Percentiles rank a stretch among this genome's conserved stretches.
These are phyloP conservation scores for Dipodomys stephensi DNA, from an alignment of 2,113 vertebrate genomes.

Conservation along the genomic window DNA sequence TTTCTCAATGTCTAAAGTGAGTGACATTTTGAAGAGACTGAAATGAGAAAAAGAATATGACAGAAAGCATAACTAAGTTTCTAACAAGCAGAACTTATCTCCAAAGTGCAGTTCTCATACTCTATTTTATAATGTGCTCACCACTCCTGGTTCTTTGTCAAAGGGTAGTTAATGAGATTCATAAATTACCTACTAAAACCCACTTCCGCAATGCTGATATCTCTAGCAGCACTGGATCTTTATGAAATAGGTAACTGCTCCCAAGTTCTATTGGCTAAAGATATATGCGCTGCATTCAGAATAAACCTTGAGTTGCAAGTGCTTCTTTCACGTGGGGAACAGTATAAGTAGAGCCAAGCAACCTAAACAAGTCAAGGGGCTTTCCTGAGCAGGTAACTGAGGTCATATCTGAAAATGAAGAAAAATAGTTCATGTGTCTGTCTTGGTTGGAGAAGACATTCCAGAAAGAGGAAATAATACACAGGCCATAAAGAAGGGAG, in stretches of 20 bases:
- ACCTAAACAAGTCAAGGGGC: background rate
- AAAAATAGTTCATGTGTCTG: background rate
- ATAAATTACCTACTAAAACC: background rate
- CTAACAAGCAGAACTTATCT: background rate
- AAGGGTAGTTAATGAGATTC: background rate
- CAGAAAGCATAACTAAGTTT: accelerated
- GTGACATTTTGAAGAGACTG: background rate
- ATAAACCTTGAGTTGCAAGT: background rate
- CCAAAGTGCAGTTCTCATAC: background rate
- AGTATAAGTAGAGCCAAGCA: background rate
- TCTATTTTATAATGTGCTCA: background rate
- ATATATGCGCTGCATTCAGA: background rate
- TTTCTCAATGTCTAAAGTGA: background rate
- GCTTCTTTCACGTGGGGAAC: no score
- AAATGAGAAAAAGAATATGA: background rate
- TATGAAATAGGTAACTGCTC: background rate
- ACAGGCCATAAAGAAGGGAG: background rate
- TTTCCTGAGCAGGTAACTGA: background rate
- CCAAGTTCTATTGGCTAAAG: background rate
- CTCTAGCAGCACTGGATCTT: background rate
- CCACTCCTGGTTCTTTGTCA: background rate
- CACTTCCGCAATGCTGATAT: background rate
- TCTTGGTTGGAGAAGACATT: background rate
- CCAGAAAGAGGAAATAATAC: background rate
- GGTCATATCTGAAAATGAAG: background rate